Conservation (phyloP, 2,797 vertebrate genomes). For the Schizopygopsis pylzovi region DNA sequence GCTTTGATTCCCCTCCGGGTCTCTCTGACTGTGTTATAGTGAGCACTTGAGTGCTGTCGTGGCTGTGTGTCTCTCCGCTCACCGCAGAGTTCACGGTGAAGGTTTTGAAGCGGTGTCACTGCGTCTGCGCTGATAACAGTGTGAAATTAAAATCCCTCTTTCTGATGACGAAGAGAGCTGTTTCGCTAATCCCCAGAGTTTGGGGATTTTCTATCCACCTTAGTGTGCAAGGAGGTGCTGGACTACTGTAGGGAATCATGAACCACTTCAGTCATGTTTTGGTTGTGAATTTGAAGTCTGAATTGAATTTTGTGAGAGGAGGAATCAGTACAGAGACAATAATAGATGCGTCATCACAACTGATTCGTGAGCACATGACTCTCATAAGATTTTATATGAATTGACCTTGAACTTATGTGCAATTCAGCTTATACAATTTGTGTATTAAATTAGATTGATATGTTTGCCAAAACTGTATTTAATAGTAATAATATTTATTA, state of each 20-base stretch:
- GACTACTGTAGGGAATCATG: neutral
- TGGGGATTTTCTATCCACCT: neutral
- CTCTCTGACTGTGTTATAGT: slow-evolving; percentile 40
- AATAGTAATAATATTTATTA: neutral
- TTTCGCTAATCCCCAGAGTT: slow-evolving; percentile 44
- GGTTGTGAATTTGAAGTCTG: neutral
- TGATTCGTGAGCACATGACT: neutral
- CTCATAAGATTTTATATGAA: neutral
- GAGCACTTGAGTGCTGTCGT: slow-evolving; percentile 37
- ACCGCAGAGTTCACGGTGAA: slow-evolving; percentile 36
- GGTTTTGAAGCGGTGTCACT: slow-evolving; percentile 41
- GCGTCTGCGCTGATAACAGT: slow-evolving; percentile 51
- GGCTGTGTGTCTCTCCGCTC: slow-evolving; percentile 31
- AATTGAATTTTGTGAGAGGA: neutral
- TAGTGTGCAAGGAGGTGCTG: neutral
- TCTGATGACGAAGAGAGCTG: slow-evolving; percentile 51
- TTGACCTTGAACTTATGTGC: neutral
- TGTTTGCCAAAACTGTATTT: neutral
- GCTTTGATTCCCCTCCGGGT: slow-evolving; percentile 49
- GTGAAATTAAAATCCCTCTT: slow-evolving; percentile 60
- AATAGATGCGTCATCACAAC: neutral
- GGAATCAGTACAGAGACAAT: neutral
- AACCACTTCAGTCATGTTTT: neutral
- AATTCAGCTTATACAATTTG: neutral
- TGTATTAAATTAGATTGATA: neutral